A percentile compares a stretch with the other conserved stretches of the same genome.
Conservation (phyloP, 1,140 invertebrate genomes). For the Hirudo medicinalis region DNA sequence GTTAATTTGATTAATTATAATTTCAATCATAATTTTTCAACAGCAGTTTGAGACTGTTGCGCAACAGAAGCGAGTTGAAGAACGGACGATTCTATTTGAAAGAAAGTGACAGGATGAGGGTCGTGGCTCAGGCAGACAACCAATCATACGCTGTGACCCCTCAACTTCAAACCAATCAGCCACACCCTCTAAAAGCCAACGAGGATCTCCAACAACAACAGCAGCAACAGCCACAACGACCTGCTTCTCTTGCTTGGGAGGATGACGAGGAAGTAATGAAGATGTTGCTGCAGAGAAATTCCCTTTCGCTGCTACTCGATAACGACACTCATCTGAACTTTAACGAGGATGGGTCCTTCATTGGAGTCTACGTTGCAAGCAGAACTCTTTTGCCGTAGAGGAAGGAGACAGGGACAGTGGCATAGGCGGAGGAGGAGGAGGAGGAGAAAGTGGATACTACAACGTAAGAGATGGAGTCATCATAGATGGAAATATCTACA, state of each 20-base stretch:
- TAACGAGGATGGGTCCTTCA: slow-evolving; percentile 1
- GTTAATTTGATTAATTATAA: too few species aligned
- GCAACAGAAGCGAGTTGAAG: neutral
- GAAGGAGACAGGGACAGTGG: slow-evolving; percentile 1
- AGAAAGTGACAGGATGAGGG: neutral
- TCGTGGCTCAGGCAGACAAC: too few species aligned
- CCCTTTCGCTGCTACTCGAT: neutral
- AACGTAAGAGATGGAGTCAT: neutral
- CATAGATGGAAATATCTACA: slow-evolving; percentile 3
- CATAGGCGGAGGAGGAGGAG: neutral
- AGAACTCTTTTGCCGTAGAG: neutral
- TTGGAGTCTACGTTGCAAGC: slow-evolving; percentile 1
- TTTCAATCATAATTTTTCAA: neutral
- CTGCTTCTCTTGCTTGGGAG: neutral
- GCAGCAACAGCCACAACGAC: slow-evolving; percentile 2
- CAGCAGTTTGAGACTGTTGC: slow-evolving; percentile 8
- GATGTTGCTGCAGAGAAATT: slow-evolving; percentile 3
- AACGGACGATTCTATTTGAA: neutral
- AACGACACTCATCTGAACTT: slow-evolving; percentile 9
- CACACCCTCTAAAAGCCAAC: neutral
- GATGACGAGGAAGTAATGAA: slow-evolving; percentile 6
- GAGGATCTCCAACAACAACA: slow-evolving; percentile 6
- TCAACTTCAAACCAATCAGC: neutral
- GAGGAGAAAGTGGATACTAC: neutral
- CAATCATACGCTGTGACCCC: neutral